These are phyloP conservation scores for Synaphobranchus kaupii DNA, from an alignment of 2,797 vertebrate genomes.

Conservation along the genomic window DNA sequence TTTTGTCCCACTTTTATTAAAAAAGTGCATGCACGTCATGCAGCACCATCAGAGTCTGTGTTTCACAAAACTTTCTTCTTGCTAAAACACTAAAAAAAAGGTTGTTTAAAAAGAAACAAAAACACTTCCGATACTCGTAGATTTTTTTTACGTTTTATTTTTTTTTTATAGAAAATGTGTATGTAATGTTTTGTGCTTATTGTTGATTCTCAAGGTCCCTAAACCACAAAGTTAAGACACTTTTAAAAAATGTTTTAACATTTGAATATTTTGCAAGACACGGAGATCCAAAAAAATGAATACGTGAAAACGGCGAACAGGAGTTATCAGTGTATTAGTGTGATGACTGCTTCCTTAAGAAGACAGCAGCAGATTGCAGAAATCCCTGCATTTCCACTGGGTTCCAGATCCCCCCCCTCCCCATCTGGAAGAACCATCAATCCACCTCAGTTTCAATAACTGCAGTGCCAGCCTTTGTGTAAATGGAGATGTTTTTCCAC, in stretches of 20 bases:
- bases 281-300: background rate
- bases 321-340: background rate
- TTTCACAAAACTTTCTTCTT: background rate
- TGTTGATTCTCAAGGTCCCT: background rate
- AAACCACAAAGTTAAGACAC: background rate
- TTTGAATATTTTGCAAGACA: background rate
- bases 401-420: background rate
- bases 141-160: background rate
- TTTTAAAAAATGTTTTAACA: background rate
- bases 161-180: background rate
- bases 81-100: background rate
- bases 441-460: background rate
- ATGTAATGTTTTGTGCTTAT: background rate
- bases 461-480: background rate
- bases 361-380: background rate
- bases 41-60: background rate
- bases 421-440: conserved; percentile 31
- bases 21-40: background rate
- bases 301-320: background rate
- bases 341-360: conserved; percentile 15
- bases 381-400: background rate
- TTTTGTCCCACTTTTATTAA: conserved; percentile 8
- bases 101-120: background rate
- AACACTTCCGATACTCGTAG: background rate
- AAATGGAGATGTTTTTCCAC: conserved; percentile 19